Base-by-base conservation (phyloP, 2,797 vertebrate species). In the Eulemur albifrons region DNA sequence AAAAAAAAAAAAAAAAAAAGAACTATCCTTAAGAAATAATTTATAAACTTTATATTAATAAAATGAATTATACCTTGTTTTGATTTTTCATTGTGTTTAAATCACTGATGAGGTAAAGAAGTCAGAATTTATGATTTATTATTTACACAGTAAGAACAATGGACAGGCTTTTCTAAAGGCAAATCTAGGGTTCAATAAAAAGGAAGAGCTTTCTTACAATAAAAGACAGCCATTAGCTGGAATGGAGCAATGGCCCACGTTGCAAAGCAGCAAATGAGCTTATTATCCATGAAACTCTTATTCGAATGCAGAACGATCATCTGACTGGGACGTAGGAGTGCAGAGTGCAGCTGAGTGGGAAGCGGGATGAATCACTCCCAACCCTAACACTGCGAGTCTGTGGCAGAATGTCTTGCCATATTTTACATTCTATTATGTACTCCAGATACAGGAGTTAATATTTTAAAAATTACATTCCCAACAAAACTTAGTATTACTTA, bases 401-500 rank as follows among this genome's bases (percentile, higher is more conserved):
- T 67, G 52, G 48, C 40, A 59, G 65, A 67, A 18, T 43, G 7
- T 52, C 21, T 52, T 48, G 38, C 30, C 57, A 75, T 14, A 61
- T 48, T 86, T 63, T 27, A 48, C 35, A 25, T 15, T 70, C n/a
- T 52, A 40, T 13, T 67, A 38, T 15, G 61, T 54, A 67, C 38
- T 83, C 18, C 18, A 88, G 27, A 75, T 32, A 67, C 1, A n/a
- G 32, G 54, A 80, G 32, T 21, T 52, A 48, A 15, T 48, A 70
- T 45, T 79, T 81, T 40, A 65, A n/a, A 43, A 88, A 67, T 54
- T 54, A 48, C 25, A 83, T 77, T 83, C 38, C 73, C 90, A 82
- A 57, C n/a, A 76, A 92, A 94, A 52, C 15, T 88, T 70, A 77
- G 81, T 86, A 69, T 85, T 80, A 96, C 97, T 97, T 98, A 99